These are phyloP conservation scores for Nerophis ophidion DNA, from an alignment of 2,113 vertebrate species.

Conservation along the genomic window DNA sequence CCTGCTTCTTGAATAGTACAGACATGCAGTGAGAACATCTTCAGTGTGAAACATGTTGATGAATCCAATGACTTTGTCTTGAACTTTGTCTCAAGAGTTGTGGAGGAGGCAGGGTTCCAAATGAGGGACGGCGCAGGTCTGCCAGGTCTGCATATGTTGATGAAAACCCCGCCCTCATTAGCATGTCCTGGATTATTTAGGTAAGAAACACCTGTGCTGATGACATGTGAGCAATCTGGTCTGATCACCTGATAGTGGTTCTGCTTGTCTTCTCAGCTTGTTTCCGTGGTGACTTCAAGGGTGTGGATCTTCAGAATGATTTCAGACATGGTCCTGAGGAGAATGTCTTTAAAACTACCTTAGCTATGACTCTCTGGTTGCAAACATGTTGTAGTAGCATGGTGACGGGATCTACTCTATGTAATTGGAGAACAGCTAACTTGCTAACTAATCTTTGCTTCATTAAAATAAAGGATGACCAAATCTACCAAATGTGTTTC, in stretches of 20 bases:
- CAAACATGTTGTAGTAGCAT: too few species aligned
- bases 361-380: too few species aligned
- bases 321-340: not conserved
- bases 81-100: slow-evolving; percentile 1
- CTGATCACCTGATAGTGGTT: not conserved
- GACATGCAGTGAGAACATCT: too few species aligned
- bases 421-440: too few species aligned
- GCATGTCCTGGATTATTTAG: slow-evolving; percentile 9
- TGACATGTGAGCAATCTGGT: too few species aligned
- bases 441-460: too few species aligned
- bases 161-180: not conserved
- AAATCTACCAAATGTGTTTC: too few species aligned
- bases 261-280: slow-evolving; percentile 4
- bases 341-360: too few species aligned
- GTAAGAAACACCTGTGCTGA: not conserved
- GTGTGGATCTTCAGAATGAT: not conserved
- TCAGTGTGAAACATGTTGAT: too few species aligned
- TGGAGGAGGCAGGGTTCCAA: not conserved
- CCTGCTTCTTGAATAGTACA: too few species aligned
- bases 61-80: not conserved
- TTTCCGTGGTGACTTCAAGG: slow-evolving; percentile 1
- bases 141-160: not conserved
- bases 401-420: too few species aligned
- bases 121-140: slow-evolving; percentile 1
- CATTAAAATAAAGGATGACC: too few species aligned